Evolutionary conservation across 2,888 invertebrate species (phyloP), one percentile per base, ranked within the genome.

Genomic region (Nymphalis polychloros): DNA sequence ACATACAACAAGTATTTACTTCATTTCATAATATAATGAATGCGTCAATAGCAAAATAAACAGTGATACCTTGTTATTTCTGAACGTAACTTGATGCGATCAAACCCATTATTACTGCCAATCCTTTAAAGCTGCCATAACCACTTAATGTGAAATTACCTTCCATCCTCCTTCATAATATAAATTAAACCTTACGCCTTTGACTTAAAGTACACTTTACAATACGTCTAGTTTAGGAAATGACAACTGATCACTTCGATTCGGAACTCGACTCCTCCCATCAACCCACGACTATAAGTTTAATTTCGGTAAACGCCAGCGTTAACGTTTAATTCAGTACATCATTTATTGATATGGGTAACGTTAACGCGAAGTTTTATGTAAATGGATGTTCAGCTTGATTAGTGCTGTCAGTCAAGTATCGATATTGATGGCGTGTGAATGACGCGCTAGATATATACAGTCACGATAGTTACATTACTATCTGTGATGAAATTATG

Each of bases 31-130:
- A 57, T 20, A 41, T 49, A 55, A 52, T 50, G 5, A 27, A 63
- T 35, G 35, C 61, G 46, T 65, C 57, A 62, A 50, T 57, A 62
- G 23, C 50, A 53, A 69, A 62, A 41, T 41, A 64, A 69, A 59
- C 65, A 62, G 47, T 47, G 49, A 69, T 59, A 55, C 46, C 65
- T 53, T 69, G 48, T 41, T 63, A 53, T 66, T 66, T 63, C 63
- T 68, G 61, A 70, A 72, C 62, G 70, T 75, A 77, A 78, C 76
- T 75, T 76, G 79, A 76, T 72, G 73, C 65, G 73, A 75, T 73
- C 77, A 68, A 80, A 79, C 82, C 83, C 79, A 77, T 86, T 79
- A 85, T 88, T 84, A 87, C 80, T 82, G 84, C 81, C 85, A 81
- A 86, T 83, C 83, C 81, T 69, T 57, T 59, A 63, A 69, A 62